Conservation (phyloP, 2,888 invertebrate species). For the Stenolophus ochropezus region DNA sequence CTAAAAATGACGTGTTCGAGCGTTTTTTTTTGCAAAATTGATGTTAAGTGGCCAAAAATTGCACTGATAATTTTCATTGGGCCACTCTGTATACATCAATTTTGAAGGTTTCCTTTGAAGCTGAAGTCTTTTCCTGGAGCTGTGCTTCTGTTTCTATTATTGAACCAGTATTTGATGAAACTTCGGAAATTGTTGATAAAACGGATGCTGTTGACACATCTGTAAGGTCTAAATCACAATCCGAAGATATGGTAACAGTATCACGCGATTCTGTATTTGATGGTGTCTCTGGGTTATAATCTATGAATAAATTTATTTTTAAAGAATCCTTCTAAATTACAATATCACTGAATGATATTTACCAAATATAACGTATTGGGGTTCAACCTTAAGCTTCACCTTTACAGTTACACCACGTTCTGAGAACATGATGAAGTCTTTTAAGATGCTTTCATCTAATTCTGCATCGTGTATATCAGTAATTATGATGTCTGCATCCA, state of each 20-base stretch:
- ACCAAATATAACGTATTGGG: not conserved
- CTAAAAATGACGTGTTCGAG: too few relatives aligned
- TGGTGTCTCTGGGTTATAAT: not conserved
- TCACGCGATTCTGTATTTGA: not conserved
- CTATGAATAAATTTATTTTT: not conserved
- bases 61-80: too few relatives aligned
- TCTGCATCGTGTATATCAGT: not conserved
- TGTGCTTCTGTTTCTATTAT: not conserved
- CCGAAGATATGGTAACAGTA: not conserved
- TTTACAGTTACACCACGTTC: not conserved
- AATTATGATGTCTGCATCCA: not conserved
- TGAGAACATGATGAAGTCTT: not conserved
- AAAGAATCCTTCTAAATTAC: not conserved
- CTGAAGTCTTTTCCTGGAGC: not conserved
- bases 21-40: too few relatives aligned
- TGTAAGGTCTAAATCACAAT: not conserved
- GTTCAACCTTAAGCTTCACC: not conserved
- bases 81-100: too few relatives aligned
- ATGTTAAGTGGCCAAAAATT: too few relatives aligned
- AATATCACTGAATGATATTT: not conserved
- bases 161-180: not conserved
- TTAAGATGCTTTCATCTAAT: not conserved
- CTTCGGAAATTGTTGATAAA: too few relatives aligned
- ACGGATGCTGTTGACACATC: not conserved
- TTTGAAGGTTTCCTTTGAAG: too few relatives aligned